Conservation (phyloP, 2,113 vertebrate genomes). For the Cynoglossus semilaevis region DNA sequence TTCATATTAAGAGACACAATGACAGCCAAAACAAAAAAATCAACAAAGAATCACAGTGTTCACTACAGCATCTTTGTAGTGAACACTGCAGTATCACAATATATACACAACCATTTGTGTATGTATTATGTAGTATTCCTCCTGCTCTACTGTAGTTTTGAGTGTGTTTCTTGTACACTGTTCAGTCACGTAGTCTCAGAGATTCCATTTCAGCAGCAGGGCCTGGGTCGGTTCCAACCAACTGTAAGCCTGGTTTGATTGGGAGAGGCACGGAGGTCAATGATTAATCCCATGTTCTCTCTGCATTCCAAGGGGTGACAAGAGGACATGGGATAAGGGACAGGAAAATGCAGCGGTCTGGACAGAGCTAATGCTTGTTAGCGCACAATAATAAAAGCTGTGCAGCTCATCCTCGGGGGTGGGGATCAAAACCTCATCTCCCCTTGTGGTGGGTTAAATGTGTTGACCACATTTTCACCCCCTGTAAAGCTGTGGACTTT, state of each 20-base stretch:
- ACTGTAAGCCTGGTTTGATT: slow-evolving; percentile 58
- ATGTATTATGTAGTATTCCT: slow-evolving; percentile 19
- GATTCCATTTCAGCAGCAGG: slow-evolving; percentile 65
- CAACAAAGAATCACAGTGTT: too few relatives aligned
- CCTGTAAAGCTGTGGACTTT: slow-evolving; percentile 7
- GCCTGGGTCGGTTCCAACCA: slow-evolving; percentile 68
- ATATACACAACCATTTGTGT: slow-evolving; percentile 4
- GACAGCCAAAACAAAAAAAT: too few relatives aligned
- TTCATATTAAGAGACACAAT: too few relatives aligned
- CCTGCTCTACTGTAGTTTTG: slow-evolving; percentile 34
- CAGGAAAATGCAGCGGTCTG: slow-evolving; percentile 21
- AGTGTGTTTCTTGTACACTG: slow-evolving; percentile 37
- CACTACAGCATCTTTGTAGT: too few relatives aligned
- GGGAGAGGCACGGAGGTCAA: slow-evolving; percentile 72
- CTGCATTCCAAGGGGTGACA: slow-evolving; percentile 66
- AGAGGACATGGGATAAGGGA: slow-evolving; percentile 62
- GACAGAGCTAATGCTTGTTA: slow-evolving; percentile 5
- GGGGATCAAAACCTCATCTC: neutral
- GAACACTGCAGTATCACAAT: too few relatives aligned
- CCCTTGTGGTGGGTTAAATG: slow-evolving; percentile 2
- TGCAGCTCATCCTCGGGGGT: neutral
- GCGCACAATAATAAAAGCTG: slow-evolving; percentile 10
- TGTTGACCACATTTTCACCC: slow-evolving; percentile 25
- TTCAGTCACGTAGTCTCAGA: slow-evolving; percentile 67
- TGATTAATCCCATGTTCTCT: slow-evolving; percentile 75